Evolutionary conservation across 1,140 invertebrate genomes (phyloP).

Genomic region (Drosophila varians): DNA sequence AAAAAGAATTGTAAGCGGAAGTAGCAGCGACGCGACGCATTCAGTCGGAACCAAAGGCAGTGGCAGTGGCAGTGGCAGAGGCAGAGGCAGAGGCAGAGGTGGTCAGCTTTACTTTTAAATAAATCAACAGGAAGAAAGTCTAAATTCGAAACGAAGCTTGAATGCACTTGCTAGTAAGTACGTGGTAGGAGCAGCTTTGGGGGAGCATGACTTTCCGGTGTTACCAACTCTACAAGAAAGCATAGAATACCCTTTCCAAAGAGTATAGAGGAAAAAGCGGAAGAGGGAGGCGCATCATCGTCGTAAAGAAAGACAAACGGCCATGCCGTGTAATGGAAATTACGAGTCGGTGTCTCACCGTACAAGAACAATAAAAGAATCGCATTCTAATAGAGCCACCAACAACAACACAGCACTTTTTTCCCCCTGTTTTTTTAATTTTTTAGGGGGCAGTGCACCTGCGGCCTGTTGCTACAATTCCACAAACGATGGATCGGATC

Average conservation of each 20-base stretch:
- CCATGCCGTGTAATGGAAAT: constrained; percentile 67
- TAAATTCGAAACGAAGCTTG: background rate
- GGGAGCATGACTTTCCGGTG: background rate
- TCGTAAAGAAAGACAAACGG: constrained; percentile 72
- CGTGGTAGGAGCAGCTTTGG: too few species aligned
- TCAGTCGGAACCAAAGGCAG: constrained; percentile 60
- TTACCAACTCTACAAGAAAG: background rate
- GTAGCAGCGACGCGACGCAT: constrained; percentile 73
- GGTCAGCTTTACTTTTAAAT: constrained; percentile 6
- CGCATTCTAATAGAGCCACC: constrained; percentile 50
- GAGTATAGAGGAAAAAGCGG: constrained; percentile 6
- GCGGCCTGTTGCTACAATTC: constrained; percentile 23
- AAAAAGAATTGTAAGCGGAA: constrained; percentile 78
- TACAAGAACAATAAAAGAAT: constrained; percentile 69
- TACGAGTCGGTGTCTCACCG: constrained; percentile 57
- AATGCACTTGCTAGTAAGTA: background rate
- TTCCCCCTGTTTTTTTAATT: background rate
- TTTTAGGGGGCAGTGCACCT: constrained; percentile 47
- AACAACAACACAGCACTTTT: constrained; percentile 51
- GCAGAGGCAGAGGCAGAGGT: constrained; percentile 21
- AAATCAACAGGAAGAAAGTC: background rate
- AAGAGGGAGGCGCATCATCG: constrained; percentile 45
- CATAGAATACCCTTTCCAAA: background rate
- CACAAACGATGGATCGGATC: background rate
- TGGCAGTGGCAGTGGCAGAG: constrained; percentile 18